Base-by-base conservation (phyloP, 2,888 invertebrate species). In the Heteropelma amictum region DNA sequence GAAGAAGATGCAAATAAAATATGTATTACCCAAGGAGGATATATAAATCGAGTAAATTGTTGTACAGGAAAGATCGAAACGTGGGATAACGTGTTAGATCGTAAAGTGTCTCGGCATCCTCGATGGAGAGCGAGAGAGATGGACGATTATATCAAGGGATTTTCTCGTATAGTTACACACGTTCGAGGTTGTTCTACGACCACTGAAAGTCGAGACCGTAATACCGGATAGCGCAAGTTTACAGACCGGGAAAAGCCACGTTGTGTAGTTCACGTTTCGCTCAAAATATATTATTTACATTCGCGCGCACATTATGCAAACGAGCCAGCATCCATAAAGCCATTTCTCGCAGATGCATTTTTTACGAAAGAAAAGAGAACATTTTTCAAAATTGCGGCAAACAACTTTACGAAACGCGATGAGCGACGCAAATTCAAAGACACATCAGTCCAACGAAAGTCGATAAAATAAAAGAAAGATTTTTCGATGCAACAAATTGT, bases 121-220 rank as follows among this genome's bases (percentile, higher is more conserved):
- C 28, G 12, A 38, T 3, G 17, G 49, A 51, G 17, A 63, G 49
- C 33, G n/a, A 10, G 42, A 5, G 12, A 47, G 21, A 47, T 14
- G 12, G 21, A 12, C 12, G 23, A 40, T n/a, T 19, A 21, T 45
- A 10, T 1, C 33, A 38, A 42, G 38, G 56, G 42, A 17, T 40
- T 53, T 42, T 63, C 63, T 30, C 40, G 54, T 56, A 30, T 49
- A 61, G 64, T 65, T 42, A 65, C 30, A 65, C 64, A n/a, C 38
- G 28, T 21, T 61, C 53, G 51, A 68, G 73, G 56, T 73, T 65
- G 63, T 63, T 63, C 68, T 35, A 58, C 58, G 58, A 58, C 42
- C 38, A 19, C 49, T 63, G 68, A 73, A 64, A 68, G 51, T 51
- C 58, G 45, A 64, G 51, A 63, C 63, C 54, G 14, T 33, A 54